These are phyloP conservation scores for Lithophane leautieri DNA, from an alignment of 2,888 invertebrate genomes.

Conservation along the genomic window DNA sequence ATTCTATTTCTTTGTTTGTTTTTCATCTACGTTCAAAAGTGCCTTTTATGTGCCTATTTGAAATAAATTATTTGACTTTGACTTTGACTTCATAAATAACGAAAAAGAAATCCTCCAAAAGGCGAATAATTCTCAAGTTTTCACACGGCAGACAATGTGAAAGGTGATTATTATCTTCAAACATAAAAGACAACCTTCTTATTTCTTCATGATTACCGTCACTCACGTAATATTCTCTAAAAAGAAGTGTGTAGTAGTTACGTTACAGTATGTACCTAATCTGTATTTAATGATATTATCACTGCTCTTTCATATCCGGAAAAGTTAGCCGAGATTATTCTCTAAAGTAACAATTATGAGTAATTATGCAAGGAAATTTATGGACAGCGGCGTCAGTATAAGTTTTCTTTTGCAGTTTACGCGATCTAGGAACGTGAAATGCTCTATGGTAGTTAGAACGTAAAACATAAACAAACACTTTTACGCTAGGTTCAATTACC, in stretches of 20 bases:
- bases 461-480: too few species aligned
- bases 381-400: neutral
- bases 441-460: neutral
- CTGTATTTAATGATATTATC: conserved; percentile 31
- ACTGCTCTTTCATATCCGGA: conserved; percentile 1
- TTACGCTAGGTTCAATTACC: too few species aligned
- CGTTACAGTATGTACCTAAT: conserved; percentile 13
- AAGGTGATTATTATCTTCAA: conserved; percentile 14
- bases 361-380: neutral
- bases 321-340: conserved; percentile 3
- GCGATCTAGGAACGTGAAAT: neutral
- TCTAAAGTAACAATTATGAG: conserved; percentile 4
- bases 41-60: too few species aligned
- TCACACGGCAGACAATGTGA: neutral
- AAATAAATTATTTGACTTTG: too few species aligned
- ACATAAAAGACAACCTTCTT: conserved; percentile 6
- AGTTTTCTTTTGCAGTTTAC: neutral
- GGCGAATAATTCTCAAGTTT: neutral
- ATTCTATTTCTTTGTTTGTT: too few species aligned
- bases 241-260: conserved; percentile 1
- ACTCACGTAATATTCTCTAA: conserved; percentile 5
- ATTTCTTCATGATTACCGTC: neutral
- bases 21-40: too few species aligned
- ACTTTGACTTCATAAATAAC: neutral
- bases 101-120: neutral